Evolutionary conservation across 2,888 invertebrate species (phyloP).

Genomic region (Scaptomyza cyrtandrae): DNA sequence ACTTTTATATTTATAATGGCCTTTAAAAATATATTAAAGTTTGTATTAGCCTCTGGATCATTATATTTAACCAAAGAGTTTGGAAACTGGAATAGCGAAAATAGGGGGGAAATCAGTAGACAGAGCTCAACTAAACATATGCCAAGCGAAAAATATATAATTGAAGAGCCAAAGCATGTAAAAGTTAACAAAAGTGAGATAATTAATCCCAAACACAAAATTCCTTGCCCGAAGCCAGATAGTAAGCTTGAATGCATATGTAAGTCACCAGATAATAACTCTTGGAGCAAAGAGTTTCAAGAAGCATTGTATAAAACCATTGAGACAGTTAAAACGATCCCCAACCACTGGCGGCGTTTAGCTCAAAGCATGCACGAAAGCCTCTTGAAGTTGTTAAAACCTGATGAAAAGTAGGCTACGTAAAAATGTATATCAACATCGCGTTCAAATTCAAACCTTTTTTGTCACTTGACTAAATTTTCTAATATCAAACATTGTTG

Average conservation of each 20-base stretch:
- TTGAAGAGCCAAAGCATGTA: neutral
- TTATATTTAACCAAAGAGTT: constrained; percentile 47
- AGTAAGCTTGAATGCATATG: constrained; percentile 15
- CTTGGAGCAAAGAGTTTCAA: constrained; percentile 28
- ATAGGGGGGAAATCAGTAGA: neutral
- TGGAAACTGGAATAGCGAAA: constrained; percentile 19
- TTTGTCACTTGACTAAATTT: constrained; percentile 1
- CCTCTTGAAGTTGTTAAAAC: constrained; percentile 24
- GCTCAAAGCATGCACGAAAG: constrained; percentile 1
- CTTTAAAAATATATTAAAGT: constrained; percentile 25
- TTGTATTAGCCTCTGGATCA: constrained; percentile 29
- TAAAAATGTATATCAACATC: neutral
- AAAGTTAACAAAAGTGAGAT: constrained; percentile 1
- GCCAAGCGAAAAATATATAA: neutral
- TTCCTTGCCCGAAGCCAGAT: neutral
- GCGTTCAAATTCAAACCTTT: neutral
- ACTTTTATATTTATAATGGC: constrained; percentile 35
- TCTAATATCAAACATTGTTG: neutral
- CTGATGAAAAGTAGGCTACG: constrained; percentile 36
- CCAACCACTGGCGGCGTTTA: constrained; percentile 41
- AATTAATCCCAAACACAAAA: neutral
- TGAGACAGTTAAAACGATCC: constrained; percentile 22
- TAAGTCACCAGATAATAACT: constrained; percentile 7
- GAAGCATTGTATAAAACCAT: constrained; percentile 41
- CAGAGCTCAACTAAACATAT: neutral